Percentiles rank a stretch among this genome's conserved stretches.
These are phyloP conservation scores for Halichondria panicea DNA, from an alignment of 37 sponge, comb jelly and placozoan species.

Conservation along the genomic window DNA sequence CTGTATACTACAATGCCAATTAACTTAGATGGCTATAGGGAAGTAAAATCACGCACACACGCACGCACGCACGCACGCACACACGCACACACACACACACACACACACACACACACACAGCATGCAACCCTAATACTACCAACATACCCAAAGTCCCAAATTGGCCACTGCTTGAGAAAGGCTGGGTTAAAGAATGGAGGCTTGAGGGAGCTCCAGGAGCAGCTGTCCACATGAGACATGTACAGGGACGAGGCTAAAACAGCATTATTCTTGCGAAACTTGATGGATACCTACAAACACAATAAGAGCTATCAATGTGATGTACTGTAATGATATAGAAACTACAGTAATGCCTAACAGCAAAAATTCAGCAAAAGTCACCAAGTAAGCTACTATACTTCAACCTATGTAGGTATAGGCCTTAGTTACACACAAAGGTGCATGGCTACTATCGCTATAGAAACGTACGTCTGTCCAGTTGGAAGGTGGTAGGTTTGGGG, in stretches of 20 bases:
- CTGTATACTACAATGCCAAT: no score
- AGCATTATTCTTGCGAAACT: conserved; percentile 41
- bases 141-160: conserved; percentile 33
- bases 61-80: no score
- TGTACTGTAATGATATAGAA: no score
- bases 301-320: background rate
- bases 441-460: background rate
- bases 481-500: conserved; percentile 6
- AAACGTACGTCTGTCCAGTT: conserved; percentile 58
- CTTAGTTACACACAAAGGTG: background rate
- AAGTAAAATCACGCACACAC: no score
- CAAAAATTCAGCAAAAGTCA: no score
- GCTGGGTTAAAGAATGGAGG: conserved; percentile 28
- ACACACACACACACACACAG: background rate
- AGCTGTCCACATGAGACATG: conserved; percentile 20
- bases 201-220: conserved; percentile 36
- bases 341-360: no score
- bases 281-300: conserved; percentile 22
- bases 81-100: background rate
- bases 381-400: no score
- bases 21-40: no score
- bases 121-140: background rate
- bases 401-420: background rate
- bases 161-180: conserved; percentile 36
- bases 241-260: conserved; percentile 48